These are phyloP conservation scores for Xerus inauris DNA, from an alignment of 2,113 vertebrate species.

Conservation along the genomic window DNA sequence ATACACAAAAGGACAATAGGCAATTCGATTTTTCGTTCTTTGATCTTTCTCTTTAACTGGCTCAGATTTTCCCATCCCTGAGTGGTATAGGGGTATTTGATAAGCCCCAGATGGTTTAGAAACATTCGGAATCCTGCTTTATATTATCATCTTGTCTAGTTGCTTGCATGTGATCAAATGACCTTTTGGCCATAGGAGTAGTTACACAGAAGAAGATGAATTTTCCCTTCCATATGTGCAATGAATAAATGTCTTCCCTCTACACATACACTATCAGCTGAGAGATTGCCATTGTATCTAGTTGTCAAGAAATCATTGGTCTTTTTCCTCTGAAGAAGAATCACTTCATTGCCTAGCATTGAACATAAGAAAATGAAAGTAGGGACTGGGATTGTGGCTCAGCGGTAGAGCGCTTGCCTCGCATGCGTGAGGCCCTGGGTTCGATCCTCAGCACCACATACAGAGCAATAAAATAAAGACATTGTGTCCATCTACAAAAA, in stretches of 20 bases:
- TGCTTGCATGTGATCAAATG: conserved; percentile 70
- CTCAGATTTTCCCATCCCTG: conserved; percentile 42
- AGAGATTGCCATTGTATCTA: conserved; percentile 42
- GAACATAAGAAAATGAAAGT: conserved; percentile 53
- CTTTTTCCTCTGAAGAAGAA: conserved; percentile 61
- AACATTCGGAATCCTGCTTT: conserved; percentile 69
- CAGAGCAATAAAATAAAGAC: too few species aligned
- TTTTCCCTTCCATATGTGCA: conserved; percentile 60
- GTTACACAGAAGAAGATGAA: conserved; percentile 48
- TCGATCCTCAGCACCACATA: too few species aligned
- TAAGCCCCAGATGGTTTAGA: conserved; percentile 66
- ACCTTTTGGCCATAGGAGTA: conserved; percentile 58
- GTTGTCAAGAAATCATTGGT: conserved; percentile 58
- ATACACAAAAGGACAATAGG: conserved; percentile 44
- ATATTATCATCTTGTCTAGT: conserved; percentile 72
- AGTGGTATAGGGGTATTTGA: conserved; percentile 49
- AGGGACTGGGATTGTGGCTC: too few species aligned
- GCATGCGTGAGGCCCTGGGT: too few species aligned
- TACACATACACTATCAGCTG: neutral
- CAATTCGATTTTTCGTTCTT: conserved; percentile 55
- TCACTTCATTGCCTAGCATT: conserved; percentile 40
- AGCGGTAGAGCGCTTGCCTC: too few species aligned
- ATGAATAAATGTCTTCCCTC: conserved; percentile 58
- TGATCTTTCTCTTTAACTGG: conserved; percentile 64
- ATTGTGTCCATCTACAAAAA: too few species aligned